These are phyloP conservation scores for Drosophila quinaria DNA, from an alignment of 2,888 invertebrate species.

Conservation along the genomic window DNA sequence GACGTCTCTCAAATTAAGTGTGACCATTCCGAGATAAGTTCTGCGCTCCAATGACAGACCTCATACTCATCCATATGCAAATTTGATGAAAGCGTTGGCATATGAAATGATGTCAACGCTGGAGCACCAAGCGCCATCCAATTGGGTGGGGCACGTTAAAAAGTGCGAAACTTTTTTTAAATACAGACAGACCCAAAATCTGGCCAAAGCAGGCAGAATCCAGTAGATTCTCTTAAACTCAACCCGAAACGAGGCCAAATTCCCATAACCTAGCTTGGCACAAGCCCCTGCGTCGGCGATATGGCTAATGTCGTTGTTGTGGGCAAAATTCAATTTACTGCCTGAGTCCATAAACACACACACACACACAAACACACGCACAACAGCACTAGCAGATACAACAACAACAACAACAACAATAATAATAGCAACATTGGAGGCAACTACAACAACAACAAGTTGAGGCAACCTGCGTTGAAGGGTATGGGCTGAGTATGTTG, in stretches of 20 bases:
- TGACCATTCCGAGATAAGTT: constrained; percentile 25
- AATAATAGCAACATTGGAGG: constrained; percentile 17
- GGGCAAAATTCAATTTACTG: constrained; percentile 81
- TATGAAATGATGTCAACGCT: constrained; percentile 54
- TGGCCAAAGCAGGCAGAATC: neutral
- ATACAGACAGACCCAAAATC: constrained; percentile 2
- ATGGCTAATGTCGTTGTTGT: constrained; percentile 77
- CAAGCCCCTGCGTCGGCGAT: constrained; percentile 45
- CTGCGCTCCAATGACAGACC: constrained; percentile 16
- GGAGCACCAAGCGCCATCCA: constrained; percentile 8
- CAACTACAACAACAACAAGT: neutral
- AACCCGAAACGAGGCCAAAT: constrained; percentile 22
- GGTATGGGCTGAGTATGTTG: constrained; percentile 57
- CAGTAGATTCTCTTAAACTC: neutral
- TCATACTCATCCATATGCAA: constrained; percentile 63
- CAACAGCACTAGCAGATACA: constrained; percentile 26
- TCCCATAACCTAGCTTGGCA: constrained; percentile 20
- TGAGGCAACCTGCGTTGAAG: constrained; percentile 42
- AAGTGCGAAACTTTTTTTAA: constrained; percentile 31
- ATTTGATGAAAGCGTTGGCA: constrained; percentile 46
- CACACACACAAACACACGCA: constrained; percentile 43
- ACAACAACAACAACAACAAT: constrained; percentile 8
- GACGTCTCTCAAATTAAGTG: constrained; percentile 22
- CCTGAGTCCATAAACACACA: constrained; percentile 71
- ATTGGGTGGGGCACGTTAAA: constrained; percentile 2